Percentiles rank a stretch among this genome's conserved stretches.
Conservation (phyloP, 2,797 vertebrate genomes). For the Crocidura indochinensis region DNA sequence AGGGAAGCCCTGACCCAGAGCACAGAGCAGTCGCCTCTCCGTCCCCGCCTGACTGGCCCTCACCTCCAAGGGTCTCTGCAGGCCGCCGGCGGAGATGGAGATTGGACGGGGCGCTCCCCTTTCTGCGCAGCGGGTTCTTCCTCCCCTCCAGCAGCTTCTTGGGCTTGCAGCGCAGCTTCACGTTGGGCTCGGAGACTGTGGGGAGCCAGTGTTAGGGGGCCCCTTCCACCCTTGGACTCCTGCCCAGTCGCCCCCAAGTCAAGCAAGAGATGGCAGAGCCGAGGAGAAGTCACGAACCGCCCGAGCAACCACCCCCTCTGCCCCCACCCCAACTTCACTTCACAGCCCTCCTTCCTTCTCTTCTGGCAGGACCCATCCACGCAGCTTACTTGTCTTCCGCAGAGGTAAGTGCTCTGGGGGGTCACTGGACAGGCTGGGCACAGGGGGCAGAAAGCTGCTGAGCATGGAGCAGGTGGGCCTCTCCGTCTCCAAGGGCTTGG, state of each 20-base stretch:
- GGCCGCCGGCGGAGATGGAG: conserved; percentile 93
- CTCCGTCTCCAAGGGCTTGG: conserved; percentile 93
- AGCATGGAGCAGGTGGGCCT: conserved; percentile 90
- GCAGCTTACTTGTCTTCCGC: conserved; percentile 94
- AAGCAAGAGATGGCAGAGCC: background rate
- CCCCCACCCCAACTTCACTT: background rate
- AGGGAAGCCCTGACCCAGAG: rapidly evolving
- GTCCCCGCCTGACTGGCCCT: background rate
- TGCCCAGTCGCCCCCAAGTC: background rate
- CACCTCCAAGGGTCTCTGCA: conserved; percentile 92
- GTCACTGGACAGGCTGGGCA: conserved; percentile 90
- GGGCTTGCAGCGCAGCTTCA: conserved; percentile 95
- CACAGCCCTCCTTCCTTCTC: rapidly evolving
- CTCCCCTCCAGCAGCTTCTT: conserved; percentile 94
- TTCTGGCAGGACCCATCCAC: too few relatives aligned
- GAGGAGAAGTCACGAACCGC: background rate
- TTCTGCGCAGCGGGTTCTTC: conserved; percentile 94
- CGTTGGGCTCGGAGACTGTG: conserved; percentile 95
- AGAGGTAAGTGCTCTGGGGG: conserved; percentile 94
- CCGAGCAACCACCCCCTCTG: background rate
- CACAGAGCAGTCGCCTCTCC: background rate
- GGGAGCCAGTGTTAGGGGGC: background rate
- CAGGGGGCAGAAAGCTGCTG: conserved; percentile 90
- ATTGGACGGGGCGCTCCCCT: conserved; percentile 94
- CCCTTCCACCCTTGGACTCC: background rate